Percentiles rank a stretch among this genome's conserved stretches.
Conservation (phyloP, 1,140 invertebrate genomes). For the Caerostris darwini region DNA sequence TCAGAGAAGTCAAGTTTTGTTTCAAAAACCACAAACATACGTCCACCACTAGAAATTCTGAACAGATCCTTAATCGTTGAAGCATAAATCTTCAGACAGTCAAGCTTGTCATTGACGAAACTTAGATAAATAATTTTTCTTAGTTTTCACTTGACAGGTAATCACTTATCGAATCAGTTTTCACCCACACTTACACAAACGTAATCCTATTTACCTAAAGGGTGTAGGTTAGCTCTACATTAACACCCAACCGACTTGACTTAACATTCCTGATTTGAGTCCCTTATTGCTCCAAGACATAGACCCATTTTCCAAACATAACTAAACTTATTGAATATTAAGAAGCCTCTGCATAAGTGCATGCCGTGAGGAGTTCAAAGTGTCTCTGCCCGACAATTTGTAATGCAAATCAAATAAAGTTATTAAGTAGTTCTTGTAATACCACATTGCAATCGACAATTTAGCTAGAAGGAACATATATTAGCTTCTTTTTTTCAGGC, state of each 20-base stretch:
- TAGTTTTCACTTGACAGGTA: slow-evolving; percentile 4
- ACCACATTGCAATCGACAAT: slow-evolving; percentile 15
- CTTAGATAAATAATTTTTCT: background rate
- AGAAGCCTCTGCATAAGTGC: slow-evolving; percentile 2
- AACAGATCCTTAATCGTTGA: background rate
- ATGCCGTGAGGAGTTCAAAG: background rate
- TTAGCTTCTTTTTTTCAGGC: background rate
- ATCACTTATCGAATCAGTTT: slow-evolving; percentile 29
- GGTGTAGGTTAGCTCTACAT: slow-evolving; percentile 7
- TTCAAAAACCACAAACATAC: background rate
- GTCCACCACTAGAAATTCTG: slow-evolving; percentile 11
- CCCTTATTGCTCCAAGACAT: slow-evolving; percentile 1
- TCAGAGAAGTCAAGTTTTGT: background rate
- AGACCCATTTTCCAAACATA: slow-evolving; percentile 8
- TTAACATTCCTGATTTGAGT: slow-evolving; percentile 26
- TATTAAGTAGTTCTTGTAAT: slow-evolving; percentile 35
- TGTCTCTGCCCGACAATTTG: slow-evolving; percentile 22
- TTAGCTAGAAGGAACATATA: background rate
- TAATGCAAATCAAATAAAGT: slow-evolving; percentile 35
- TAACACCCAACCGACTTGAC: slow-evolving; percentile 15
- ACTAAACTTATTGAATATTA: slow-evolving; percentile 23
- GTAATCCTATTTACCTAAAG: slow-evolving; percentile 13
- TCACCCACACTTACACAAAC: slow-evolving; percentile 6
- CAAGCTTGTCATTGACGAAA: background rate
- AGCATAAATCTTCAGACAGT: background rate